Evolutionary conservation across 2,888 invertebrate species (phyloP).

Genomic region (Boloria euphrosyne): DNA sequence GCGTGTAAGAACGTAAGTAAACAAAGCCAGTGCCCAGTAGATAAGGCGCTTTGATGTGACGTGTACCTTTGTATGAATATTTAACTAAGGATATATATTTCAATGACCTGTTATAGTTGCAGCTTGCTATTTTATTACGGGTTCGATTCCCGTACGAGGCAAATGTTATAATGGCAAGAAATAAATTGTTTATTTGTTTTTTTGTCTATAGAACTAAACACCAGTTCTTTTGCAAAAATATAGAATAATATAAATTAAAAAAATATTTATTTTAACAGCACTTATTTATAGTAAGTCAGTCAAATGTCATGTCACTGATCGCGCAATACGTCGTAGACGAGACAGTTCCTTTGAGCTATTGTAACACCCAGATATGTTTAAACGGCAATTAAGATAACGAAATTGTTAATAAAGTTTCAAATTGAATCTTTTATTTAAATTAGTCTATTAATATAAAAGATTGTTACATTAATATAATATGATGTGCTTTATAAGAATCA

Average conservation of each 20-base stretch:
- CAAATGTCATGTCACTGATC: no score
- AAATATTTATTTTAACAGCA: no score
- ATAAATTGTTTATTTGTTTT: no score
- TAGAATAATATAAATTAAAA: no score
- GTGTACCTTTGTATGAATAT: slow-evolving; percentile 15
- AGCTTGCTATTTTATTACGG: neutral
- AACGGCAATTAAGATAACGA: slow-evolving; percentile 28
- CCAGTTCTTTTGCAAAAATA: no score
- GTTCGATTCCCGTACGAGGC: neutral
- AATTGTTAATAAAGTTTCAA: slow-evolving; percentile 28
- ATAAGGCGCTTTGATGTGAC: slow-evolving; percentile 32
- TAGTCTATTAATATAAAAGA: slow-evolving; percentile 8
- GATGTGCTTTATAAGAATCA: no score
- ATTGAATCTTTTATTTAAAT: slow-evolving; percentile 28
- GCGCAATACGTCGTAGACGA: no score
- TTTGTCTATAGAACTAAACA: no score
- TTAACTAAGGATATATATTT: slow-evolving; percentile 9
- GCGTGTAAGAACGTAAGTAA: slow-evolving; percentile 57
- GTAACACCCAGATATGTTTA: neutral
- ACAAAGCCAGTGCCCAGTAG: slow-evolving; percentile 42
- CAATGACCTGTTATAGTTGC: neutral
- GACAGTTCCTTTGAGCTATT: no score
- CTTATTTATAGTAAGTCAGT: no score
- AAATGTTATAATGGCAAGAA: no score
- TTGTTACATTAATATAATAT: neutral